Conservation (phyloP, 2,113 vertebrate genomes). For the Bubo blakistoni region DNA sequence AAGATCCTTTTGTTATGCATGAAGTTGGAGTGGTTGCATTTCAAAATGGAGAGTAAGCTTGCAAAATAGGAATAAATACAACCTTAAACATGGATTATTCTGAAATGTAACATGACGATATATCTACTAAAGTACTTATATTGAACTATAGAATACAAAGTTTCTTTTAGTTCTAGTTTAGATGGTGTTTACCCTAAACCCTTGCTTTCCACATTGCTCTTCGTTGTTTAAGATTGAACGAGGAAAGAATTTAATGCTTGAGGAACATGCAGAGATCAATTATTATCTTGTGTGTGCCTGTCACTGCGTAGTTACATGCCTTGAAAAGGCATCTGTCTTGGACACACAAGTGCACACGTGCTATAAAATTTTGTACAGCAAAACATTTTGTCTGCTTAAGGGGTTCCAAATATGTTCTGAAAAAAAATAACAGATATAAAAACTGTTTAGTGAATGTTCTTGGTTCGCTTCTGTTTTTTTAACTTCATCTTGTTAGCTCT, state of each 20-base stretch:
- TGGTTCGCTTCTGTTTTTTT: neutral
- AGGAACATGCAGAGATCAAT: neutral
- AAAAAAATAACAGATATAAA: neutral
- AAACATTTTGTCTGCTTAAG: neutral
- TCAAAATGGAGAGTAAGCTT: constrained; percentile 97
- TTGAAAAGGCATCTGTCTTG: neutral
- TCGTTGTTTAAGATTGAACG: neutral
- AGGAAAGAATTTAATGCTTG: neutral
- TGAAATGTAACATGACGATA: neutral
- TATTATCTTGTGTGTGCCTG: neutral
- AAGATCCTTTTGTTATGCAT: constrained; percentile 98
- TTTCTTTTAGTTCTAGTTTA: neutral
- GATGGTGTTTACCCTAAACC: neutral
- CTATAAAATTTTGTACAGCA: neutral
- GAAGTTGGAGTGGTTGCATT: constrained; percentile 98
- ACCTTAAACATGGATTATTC: neutral
- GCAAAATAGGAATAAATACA: neutral
- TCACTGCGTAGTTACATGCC: neutral
- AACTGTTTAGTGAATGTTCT: neutral
- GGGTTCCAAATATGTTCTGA: neutral
- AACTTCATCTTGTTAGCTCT: neutral
- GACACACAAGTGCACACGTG: neutral
- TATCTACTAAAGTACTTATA: neutral
- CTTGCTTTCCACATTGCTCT: neutral
- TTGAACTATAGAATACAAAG: neutral